Base-by-base conservation (phyloP, 2,888 invertebrate genomes). In the Anaspis maculata region DNA sequence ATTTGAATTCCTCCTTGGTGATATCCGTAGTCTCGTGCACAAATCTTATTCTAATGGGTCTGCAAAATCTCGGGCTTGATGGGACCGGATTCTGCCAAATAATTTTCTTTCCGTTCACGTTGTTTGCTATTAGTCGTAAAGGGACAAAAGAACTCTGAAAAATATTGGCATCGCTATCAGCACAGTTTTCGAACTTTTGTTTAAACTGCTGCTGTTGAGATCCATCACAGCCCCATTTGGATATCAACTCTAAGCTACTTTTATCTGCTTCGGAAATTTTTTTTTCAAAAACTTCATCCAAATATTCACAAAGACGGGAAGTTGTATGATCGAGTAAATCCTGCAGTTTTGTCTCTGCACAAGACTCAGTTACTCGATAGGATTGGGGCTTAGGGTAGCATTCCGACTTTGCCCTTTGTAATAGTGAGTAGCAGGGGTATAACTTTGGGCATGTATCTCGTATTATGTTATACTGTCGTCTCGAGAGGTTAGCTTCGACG, bases 31-130 rank as follows among this genome's bases (percentile, higher is more conserved):
- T 42, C 37, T 52, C 49, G 25, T 46, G 34, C 2, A 48, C 39
- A 40, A 54, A 55, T 27, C 48, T 26, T 12, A 56, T 43, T 27
- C 52, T 27, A 13, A 56, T 52, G n/a, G 50, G 51, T 4, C 53
- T 37, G 32, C 52, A 56, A 34, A 37, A 54, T 30, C 51, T 23
- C 3, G 48, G 39, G 10, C 51, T 53, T 6, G 51, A 54, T 13
- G 53, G 50, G 9, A 38, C 41, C 15, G 51, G 50, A 32, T 56
- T 57, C 35, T 54, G 37, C 49, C 51, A 54, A 33, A 54, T 25
- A 6, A 48, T 23, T 37, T 41, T 46, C 16, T 41, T 9, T n/a
- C n/a, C n/a, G n/a, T n/a, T n/a, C n/a, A n/a, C n/a, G n/a, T n/a
- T n/a, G 32, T 37, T 36, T 14, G 28, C 34, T 23, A 41, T 26